Evolutionary conservation across 2,797 vertebrate species (phyloP).

Genomic region (Darevskia mixta): DNA sequence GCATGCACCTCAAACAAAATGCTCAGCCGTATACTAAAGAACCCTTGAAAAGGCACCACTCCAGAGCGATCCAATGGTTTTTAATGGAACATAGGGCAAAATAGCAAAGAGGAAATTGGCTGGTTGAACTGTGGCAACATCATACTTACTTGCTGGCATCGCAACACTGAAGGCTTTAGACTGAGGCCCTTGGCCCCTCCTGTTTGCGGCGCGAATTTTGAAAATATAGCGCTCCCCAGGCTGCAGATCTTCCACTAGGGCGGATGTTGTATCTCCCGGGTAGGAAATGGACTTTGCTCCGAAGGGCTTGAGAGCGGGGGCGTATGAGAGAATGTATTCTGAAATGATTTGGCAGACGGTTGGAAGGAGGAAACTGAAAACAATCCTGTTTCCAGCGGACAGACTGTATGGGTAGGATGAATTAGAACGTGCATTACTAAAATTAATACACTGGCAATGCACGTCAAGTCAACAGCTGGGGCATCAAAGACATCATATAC

Average conservation of each 20-base stretch:
- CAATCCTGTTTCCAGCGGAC: slow-evolving; percentile 77
- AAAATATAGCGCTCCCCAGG: slow-evolving; percentile 97
- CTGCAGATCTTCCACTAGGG: slow-evolving; percentile 90
- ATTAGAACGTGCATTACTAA: slow-evolving; percentile 79
- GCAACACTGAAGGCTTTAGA: slow-evolving; percentile 92
- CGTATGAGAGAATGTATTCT: slow-evolving; percentile 98
- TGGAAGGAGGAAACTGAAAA: slow-evolving; percentile 82
- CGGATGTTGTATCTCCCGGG: slow-evolving; percentile 86
- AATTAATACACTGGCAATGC: slow-evolving; percentile 72
- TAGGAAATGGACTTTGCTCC: slow-evolving; percentile 93
- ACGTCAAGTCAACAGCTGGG: slow-evolving; percentile 65
- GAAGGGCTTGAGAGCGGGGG: slow-evolving; percentile 97
- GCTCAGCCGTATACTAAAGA: neutral
- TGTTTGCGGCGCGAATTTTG: slow-evolving; percentile 95
- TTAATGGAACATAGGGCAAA: neutral
- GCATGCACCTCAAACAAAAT: neutral
- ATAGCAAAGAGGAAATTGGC: neutral
- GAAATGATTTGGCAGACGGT: slow-evolving; percentile 83
- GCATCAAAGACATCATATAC: slow-evolving; percentile 50
- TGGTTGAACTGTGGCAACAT: neutral
- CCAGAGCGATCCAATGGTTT: slow-evolving; percentile 1
- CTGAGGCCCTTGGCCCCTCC: slow-evolving; percentile 93
- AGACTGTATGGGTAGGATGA: slow-evolving; percentile 78
- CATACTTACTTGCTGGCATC: slow-evolving; percentile 90
- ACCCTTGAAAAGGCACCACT: slow-evolving; percentile 4